Evolutionary conservation across 1,140 invertebrate species (phyloP).

Genomic region (Eciton burchellii): DNA sequence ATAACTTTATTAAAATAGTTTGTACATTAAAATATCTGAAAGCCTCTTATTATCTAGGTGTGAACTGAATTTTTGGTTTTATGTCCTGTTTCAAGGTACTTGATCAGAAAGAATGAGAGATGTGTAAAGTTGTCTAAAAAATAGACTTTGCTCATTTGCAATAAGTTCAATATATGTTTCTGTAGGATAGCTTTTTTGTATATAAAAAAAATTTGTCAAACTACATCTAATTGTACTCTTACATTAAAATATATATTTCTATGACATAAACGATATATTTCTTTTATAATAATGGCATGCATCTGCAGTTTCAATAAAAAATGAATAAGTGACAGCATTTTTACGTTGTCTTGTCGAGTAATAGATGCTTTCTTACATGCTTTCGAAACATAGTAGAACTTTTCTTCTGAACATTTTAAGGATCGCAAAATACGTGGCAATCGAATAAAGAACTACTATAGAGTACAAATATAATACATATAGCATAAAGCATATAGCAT

Average conservation of each 20-base stretch:
- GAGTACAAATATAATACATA: too few species aligned
- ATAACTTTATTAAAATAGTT: slow-evolving; percentile 32
- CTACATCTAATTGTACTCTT: slow-evolving; percentile 32
- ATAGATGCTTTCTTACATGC: slow-evolving; percentile 4
- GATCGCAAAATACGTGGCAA: slow-evolving; percentile 26
- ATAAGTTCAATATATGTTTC: neutral
- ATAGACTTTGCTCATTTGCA: slow-evolving; percentile 18
- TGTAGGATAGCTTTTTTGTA: neutral
- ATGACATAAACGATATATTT: slow-evolving; percentile 3
- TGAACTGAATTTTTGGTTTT: slow-evolving; percentile 8
- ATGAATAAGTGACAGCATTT: slow-evolving; percentile 1
- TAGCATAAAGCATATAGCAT: neutral
- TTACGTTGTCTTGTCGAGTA: neutral
- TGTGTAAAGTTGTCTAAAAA: slow-evolving; percentile 17
- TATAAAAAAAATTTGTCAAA: neutral
- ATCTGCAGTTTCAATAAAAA: slow-evolving; percentile 39
- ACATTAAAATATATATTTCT: slow-evolving; percentile 1
- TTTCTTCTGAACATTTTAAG: slow-evolving; percentile 25
- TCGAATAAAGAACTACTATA: slow-evolving; percentile 7
- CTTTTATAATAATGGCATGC: slow-evolving; percentile 13
- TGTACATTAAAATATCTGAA: slow-evolving; percentile 36
- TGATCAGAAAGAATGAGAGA: slow-evolving; percentile 28
- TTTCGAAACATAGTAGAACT: slow-evolving; percentile 26
- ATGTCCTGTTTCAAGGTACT: neutral
- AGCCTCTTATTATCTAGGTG: slow-evolving; percentile 34